These are phyloP conservation scores for Rana temporaria DNA, from an alignment of 2,113 vertebrate species.

Conservation along the genomic window DNA sequence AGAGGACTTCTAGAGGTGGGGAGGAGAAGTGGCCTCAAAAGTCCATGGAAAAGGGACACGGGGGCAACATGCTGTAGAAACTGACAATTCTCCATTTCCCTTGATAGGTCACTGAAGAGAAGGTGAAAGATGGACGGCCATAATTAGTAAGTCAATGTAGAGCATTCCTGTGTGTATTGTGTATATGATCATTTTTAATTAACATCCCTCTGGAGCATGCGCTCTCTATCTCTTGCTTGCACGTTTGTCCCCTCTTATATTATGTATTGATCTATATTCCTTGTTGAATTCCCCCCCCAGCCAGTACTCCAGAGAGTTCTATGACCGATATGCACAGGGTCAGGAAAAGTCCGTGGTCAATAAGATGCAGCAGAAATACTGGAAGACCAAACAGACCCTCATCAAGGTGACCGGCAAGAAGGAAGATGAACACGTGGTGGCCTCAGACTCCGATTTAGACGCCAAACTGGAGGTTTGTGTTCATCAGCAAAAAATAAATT, in stretches of 20 bases:
- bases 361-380: slow-evolving; percentile 96
- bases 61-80: too few species aligned
- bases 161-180: too few species aligned
- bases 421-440: slow-evolving; percentile 93
- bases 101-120: slow-evolving; percentile 64
- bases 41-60: too few species aligned
- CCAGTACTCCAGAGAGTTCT: slow-evolving; percentile 83
- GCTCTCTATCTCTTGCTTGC: too few species aligned
- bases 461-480: slow-evolving; percentile 90
- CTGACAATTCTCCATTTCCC: neutral
- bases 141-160: slow-evolving; percentile 73
- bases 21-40: too few species aligned
- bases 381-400: slow-evolving; percentile 96
- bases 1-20: too few species aligned
- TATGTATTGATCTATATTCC: neutral
- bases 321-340: slow-evolving; percentile 85
- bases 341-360: slow-evolving; percentile 94
- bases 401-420: slow-evolving; percentile 97
- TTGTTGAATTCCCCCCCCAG: slow-evolving; percentile 64
- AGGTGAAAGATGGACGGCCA: slow-evolving; percentile 75
- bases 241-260: too few species aligned
- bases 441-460: slow-evolving; percentile 95
- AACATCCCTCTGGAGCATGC: too few species aligned
- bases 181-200: too few species aligned
- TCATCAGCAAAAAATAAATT: neutral